Percentiles rank a stretch among this genome's conserved stretches.
Conservation (phyloP, 2,797 vertebrate species). For the Sebastolobus alascanus region DNA sequence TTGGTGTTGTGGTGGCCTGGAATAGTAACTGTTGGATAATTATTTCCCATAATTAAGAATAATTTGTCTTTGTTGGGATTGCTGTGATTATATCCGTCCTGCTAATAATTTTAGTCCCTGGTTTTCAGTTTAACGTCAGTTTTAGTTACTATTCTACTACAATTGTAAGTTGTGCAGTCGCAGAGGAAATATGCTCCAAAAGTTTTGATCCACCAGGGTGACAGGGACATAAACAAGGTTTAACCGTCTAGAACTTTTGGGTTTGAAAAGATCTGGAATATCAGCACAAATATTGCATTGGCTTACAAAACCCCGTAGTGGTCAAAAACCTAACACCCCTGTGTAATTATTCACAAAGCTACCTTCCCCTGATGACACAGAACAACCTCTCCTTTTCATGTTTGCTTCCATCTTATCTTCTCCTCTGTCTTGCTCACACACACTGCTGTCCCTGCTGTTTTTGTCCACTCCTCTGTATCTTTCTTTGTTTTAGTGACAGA, state of each 20-base stretch:
- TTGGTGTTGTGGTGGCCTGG: background rate
- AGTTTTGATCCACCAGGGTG: background rate
- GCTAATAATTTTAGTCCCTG: background rate
- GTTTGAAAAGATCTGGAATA: background rate
- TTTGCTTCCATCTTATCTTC: slow-evolving; percentile 4
- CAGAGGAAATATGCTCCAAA: background rate
- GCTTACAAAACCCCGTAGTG: background rate
- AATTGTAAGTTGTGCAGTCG: background rate
- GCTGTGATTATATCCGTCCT: background rate
- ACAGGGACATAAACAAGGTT: background rate
- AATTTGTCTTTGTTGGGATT: background rate
- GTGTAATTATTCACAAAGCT: slow-evolving; percentile 63
- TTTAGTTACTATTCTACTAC: background rate
- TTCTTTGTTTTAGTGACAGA: slow-evolving; percentile 50
- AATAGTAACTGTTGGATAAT: background rate
- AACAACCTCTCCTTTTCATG: slow-evolving; percentile 18
- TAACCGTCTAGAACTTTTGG: background rate
- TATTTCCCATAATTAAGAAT: background rate
- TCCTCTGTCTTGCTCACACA: slow-evolving; percentile 13
- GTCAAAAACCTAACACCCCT: background rate
- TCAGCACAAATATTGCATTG: background rate
- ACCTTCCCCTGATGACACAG: slow-evolving; percentile 46
- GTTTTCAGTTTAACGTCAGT: background rate
- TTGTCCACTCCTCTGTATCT: slow-evolving; percentile 28
- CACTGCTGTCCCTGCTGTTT: slow-evolving; percentile 11